Evolutionary conservation across 2,797 vertebrate genomes (phyloP), one percentile per base, ranked within the genome.

Genomic region (Brotula barbata): DNA sequence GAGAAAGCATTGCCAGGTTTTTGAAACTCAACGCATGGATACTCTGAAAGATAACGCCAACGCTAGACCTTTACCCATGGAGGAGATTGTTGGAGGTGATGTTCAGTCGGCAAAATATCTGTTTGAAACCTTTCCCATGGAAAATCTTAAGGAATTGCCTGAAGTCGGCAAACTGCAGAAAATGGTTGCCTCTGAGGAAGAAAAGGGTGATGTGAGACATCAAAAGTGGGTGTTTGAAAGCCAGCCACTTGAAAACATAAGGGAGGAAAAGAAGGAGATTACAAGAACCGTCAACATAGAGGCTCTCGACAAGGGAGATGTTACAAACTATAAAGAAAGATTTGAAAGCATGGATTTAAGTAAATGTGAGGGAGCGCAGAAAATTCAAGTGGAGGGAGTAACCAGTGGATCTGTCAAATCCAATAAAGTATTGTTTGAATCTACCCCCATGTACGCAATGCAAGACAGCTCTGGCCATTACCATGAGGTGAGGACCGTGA

Each of bases 181-280:
- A 85, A 85, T 85, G 49, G 78, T 87, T 14, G 85, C 94, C 14
- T 91, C 91, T 6, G 92, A 94, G 45, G 94, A 96, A 62, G 95
- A 96, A 81, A 95, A 90, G 64, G 95, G 94, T 0, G 93, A 96
- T 6, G 95, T 96, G 53, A 92, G 89, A 48, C 95, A 94, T 79
- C 94, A 95, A 28, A 95, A 86, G 79, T 94, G 93, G 94, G 73
- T 95, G 45, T 97, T 97, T 82, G 95, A 97, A 85, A 95, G 94
- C 62, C 92, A 94, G 62, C 92, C 93, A 1, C 89, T 98, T 33
- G 95, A 94, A 75, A 91, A 92, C 45, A 96, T 96, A 77, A 84
- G 93, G 66, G 92, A 96, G 54, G 93, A 93, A 65, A 93, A 89
- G 66, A 96, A 94, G 71, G 92, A 95, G 68, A 80, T 91, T 13